These are phyloP conservation scores for Podarcis siculus DNA, from an alignment of 2,797 vertebrate genomes.

Conservation along the genomic window DNA sequence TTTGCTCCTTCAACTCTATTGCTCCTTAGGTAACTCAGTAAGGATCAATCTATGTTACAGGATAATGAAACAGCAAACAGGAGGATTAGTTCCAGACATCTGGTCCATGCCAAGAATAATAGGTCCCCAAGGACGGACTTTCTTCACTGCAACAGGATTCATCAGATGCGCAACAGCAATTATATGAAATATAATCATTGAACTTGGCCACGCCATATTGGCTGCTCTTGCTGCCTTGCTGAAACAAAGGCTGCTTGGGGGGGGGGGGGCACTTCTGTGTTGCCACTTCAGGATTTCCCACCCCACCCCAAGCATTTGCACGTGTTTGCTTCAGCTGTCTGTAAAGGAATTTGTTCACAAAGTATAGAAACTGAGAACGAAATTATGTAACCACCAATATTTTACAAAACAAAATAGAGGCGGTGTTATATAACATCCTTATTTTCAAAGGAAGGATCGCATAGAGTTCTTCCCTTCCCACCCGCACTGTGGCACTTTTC, in stretches of 20 bases:
- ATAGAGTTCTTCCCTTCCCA: not conserved
- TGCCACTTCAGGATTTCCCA: not conserved
- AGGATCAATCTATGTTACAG: slow-evolving; percentile 25
- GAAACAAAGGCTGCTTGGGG: not conserved
- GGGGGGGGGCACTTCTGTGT: no score
- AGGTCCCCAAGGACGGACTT: slow-evolving; percentile 28
- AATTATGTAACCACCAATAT: not conserved
- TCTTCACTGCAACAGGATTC: not conserved
- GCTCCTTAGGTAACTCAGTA: not conserved
- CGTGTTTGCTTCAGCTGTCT: not conserved
- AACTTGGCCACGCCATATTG: not conserved
- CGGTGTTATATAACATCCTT: not conserved
- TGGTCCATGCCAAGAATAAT: slow-evolving; percentile 23
- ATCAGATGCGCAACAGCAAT: slow-evolving; percentile 11
- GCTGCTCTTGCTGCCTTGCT: fast-evolving
- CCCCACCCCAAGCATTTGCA: not conserved
- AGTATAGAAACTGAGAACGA: not conserved
- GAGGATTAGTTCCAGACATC: slow-evolving; percentile 32
- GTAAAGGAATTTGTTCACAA: not conserved
- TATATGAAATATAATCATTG: not conserved
- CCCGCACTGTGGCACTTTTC: not conserved
- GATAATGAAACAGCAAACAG: slow-evolving; percentile 15
- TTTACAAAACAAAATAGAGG: not conserved
- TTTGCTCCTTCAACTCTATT: not conserved
- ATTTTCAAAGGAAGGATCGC: not conserved